These are phyloP conservation scores for Mycetomoellerius zeteki DNA, from an alignment of 1,140 invertebrate species.

Conservation along the genomic window DNA sequence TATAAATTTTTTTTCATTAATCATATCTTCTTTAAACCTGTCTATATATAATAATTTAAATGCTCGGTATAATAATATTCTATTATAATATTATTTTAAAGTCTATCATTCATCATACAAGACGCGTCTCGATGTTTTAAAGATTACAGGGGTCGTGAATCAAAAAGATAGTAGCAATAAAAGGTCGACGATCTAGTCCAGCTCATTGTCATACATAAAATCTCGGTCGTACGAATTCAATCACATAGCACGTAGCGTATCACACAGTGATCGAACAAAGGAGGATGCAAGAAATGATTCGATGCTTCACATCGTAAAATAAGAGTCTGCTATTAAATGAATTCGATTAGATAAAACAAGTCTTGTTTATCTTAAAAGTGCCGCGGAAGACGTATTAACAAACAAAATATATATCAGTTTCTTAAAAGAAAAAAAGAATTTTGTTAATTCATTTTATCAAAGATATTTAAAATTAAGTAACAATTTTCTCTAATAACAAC, in stretches of 20 bases:
- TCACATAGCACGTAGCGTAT: constrained; percentile 67
- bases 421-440: background rate
- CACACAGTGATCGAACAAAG: constrained; percentile 7
- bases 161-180: constrained; percentile 46
- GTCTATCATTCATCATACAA: background rate
- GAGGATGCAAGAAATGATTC: constrained; percentile 1
- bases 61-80: background rate
- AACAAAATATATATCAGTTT: background rate
- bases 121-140: constrained; percentile 34
- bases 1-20: background rate
- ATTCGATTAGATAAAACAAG: background rate
- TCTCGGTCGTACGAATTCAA: constrained; percentile 71
- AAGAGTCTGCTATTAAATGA: background rate
- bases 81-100: background rate
- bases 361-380: background rate
- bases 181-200: constrained; percentile 79
- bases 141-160: constrained; percentile 49
- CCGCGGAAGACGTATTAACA: background rate
- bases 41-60: background rate
- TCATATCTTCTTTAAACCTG: background rate
- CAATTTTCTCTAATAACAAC: background rate
- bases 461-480: background rate
- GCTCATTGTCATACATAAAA: constrained; percentile 78
- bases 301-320: constrained; percentile 6
- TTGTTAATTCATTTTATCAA: background rate